Percentiles rank a stretch among this genome's conserved stretches.
phyloP scores from a whole-genome alignment of 1,140 invertebrate species.

The Sarcophaga bullata region DNA sequence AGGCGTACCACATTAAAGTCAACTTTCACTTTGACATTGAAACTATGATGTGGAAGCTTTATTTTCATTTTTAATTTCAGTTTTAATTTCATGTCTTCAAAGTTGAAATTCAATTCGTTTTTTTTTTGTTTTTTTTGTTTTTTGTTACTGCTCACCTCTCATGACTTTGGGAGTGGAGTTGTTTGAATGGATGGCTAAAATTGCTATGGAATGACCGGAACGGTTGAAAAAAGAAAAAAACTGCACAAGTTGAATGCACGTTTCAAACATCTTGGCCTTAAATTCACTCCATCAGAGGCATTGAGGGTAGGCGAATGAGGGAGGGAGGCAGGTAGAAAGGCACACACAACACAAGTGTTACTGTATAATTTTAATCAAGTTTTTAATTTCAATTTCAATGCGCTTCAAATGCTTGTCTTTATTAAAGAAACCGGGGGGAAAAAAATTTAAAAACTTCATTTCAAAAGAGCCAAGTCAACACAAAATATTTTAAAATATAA shows the following conservation, averaged over 20 bases:
- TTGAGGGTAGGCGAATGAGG: neutral
- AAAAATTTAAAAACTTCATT: no score
- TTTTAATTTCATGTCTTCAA: neutral
- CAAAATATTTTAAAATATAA: no score
- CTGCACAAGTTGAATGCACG: constrained; percentile 33
- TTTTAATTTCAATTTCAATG: neutral
- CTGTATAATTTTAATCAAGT: neutral
- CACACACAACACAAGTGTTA: no score
- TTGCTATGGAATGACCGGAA: no score
- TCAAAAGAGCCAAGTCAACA: no score
- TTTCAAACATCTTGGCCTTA: neutral
- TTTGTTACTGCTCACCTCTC: constrained; percentile 10
- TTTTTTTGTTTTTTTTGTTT: neutral
- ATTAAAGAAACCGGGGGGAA: no score
- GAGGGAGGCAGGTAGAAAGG: neutral
- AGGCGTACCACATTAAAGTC: constrained; percentile 48
- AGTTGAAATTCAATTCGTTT: neutral
- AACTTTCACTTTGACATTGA: constrained; percentile 66
- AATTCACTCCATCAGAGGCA: no score
- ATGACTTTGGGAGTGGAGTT: constrained; percentile 38
- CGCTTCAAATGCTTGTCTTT: neutral
- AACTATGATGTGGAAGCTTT: constrained; percentile 44
- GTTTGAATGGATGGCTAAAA: neutral
- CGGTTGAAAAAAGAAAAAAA: neutral
- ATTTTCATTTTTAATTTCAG: constrained; percentile 17